Evolutionary conservation across 2,888 invertebrate species (phyloP).

Genomic region (Isoperla grammatica): DNA sequence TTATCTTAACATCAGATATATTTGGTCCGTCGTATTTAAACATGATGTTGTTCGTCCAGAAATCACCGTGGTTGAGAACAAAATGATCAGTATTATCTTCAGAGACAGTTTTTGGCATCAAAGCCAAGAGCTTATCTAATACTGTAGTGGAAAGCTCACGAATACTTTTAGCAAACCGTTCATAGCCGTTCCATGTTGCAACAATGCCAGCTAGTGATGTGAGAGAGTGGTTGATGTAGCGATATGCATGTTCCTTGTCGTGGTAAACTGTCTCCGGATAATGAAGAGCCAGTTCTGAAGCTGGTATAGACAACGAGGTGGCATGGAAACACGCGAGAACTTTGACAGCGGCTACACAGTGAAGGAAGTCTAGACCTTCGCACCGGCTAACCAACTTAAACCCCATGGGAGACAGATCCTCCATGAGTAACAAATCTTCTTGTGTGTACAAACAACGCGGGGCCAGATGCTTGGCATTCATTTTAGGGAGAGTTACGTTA

Average conservation of each 20-base stretch:
- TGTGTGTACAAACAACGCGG: constrained; percentile 12
- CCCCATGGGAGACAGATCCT: constrained; percentile 34
- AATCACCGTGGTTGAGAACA: constrained; percentile 24
- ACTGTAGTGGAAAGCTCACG: constrained; percentile 6
- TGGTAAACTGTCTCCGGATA: constrained; percentile 30
- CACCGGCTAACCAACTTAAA: constrained; percentile 33
- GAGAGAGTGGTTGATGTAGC: constrained; percentile 14
- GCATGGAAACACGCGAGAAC: constrained; percentile 37
- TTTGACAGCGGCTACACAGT: constrained; percentile 34
- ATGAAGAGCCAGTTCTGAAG: constrained; percentile 24
- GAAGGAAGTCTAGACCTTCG: constrained; percentile 35
- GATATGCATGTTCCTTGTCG: constrained; percentile 14
- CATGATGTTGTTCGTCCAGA: constrained; percentile 23
- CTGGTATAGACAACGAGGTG: constrained; percentile 34
- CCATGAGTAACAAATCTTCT: constrained; percentile 29
- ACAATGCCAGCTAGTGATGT: constrained; percentile 10
- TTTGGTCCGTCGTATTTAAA: constrained; percentile 30
- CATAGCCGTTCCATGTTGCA: constrained; percentile 9
- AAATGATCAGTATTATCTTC: neutral
- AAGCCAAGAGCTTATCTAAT: constrained; percentile 2
- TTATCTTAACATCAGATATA: constrained; percentile 34
- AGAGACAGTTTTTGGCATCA: neutral
- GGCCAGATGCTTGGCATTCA: constrained; percentile 3
- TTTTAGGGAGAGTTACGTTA: constrained; percentile 5
- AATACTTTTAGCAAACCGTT: constrained; percentile 1